These are phyloP conservation scores for Sebastes trivittatus DNA, from an alignment of 2,797 vertebrate species.

Conservation along the genomic window DNA sequence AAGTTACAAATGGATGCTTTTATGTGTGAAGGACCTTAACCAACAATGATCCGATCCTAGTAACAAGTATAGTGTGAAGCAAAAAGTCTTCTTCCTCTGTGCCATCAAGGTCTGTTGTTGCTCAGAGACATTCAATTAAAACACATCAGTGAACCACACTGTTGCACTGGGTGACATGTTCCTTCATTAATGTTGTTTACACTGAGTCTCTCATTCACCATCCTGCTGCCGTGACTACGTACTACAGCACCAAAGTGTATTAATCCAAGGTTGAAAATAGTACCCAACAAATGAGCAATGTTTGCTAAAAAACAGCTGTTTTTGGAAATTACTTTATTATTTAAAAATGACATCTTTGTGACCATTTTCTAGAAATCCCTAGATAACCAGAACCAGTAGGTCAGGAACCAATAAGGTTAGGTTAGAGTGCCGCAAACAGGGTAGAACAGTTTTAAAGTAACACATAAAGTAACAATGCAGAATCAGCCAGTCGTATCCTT, in stretches of 20 bases:
- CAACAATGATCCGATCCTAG: neutral
- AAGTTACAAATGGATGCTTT: neutral
- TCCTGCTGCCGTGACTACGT: neutral
- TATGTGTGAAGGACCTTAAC: neutral
- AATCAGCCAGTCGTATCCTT: neutral
- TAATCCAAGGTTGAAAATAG: neutral
- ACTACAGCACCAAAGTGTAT: neutral
- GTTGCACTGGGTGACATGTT: neutral
- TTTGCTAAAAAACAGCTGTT: neutral
- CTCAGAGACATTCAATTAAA: too few relatives aligned
- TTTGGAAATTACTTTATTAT: neutral
- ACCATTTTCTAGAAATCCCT: too few relatives aligned
- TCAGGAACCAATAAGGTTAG: too few relatives aligned
- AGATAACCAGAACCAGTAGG: too few relatives aligned
- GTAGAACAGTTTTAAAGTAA: too few relatives aligned
- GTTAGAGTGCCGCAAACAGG: too few relatives aligned
- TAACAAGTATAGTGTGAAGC: neutral
- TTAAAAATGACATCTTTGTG: neutral
- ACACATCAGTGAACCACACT: too few relatives aligned
- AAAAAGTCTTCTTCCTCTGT: neutral
- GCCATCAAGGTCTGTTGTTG: neutral
- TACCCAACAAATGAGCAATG: neutral
- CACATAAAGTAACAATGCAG: neutral
- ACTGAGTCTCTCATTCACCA: neutral
- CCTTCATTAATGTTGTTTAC: neutral